Conservation (phyloP, 2,888 invertebrate species). For the Brachynemurus nebulosus region DNA sequence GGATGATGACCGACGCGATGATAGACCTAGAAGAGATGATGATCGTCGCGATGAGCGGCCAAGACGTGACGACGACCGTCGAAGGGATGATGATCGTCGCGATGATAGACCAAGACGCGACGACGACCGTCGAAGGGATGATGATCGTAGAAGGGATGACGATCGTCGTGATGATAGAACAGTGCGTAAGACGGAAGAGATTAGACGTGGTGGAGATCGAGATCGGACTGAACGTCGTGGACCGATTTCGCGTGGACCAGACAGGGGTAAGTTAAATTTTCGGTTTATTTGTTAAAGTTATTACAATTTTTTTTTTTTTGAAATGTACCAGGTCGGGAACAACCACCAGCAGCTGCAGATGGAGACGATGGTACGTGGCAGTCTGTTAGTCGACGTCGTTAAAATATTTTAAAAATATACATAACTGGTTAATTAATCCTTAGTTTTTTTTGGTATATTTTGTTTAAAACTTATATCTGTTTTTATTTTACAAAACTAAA, state of each 20-base stretch:
- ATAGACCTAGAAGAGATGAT: not conserved
- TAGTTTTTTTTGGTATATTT: no score
- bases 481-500: no score
- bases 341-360: conserved; percentile 21
- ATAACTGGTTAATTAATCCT: no score
- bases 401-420: no score
- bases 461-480: no score
- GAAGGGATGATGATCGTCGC: not conserved
- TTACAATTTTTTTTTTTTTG: not conserved
- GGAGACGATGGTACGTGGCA: conserved; percentile 28
- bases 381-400: conserved; percentile 23
- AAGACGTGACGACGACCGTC: not conserved
- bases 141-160: not conserved
- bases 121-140: not conserved
- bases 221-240: not conserved
- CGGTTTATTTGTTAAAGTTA: not conserved
- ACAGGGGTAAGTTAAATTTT: not conserved
- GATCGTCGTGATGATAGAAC: not conserved
- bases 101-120: not conserved
- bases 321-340: conserved; percentile 21
- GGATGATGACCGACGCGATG: conserved; percentile 3
- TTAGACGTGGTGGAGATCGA: not conserved
- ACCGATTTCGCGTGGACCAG: not conserved
- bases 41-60: not conserved
- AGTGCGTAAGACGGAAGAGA: not conserved